phyloP scores from a whole-genome alignment of 2,113 vertebrate species.

The Gymnogyps californianus region DNA sequence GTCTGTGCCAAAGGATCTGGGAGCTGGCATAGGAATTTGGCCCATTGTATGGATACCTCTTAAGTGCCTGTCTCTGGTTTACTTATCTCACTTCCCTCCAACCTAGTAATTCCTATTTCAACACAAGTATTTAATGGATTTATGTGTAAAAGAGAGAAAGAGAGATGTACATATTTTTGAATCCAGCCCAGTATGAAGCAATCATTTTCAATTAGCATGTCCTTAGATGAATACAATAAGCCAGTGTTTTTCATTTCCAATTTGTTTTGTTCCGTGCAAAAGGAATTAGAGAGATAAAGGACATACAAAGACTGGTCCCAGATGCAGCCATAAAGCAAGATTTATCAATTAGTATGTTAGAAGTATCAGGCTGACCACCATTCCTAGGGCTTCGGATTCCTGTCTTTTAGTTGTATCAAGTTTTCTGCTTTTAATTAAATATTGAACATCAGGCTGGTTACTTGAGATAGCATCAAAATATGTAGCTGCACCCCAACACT shows the following conservation, averaged over 20 bases:
- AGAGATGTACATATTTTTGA: conserved; percentile 37
- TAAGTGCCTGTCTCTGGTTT: not conserved
- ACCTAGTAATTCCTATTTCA: conserved; percentile 8
- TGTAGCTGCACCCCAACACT: not conserved
- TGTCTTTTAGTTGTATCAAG: not conserved
- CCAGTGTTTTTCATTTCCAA: conserved; percentile 59
- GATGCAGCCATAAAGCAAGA: conserved; percentile 47
- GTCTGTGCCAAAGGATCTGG: not conserved
- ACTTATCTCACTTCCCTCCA: conserved; percentile 23
- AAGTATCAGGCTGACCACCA: conserved; percentile 23
- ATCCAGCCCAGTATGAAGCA: conserved; percentile 29
- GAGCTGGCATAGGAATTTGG: not conserved
- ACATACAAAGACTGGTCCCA: conserved; percentile 34
- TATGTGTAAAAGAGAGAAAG: not conserved
- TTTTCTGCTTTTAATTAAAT: conserved; percentile 50
- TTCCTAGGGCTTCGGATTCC: not conserved
- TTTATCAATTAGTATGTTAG: conserved; percentile 18
- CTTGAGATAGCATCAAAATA: not conserved
- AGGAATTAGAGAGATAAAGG: conserved; percentile 66
- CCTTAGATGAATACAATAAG: conserved; percentile 58
- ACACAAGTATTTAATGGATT: conserved; percentile 1
- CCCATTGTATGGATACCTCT: not conserved
- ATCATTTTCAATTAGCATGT: conserved; percentile 61
- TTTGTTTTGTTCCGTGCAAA: conserved; percentile 38
- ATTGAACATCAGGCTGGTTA: not conserved